Percentiles rank a stretch among this genome's conserved stretches.
These are phyloP conservation scores for Tenthredo livida DNA, from an alignment of 2,888 invertebrate species.

Conservation along the genomic window DNA sequence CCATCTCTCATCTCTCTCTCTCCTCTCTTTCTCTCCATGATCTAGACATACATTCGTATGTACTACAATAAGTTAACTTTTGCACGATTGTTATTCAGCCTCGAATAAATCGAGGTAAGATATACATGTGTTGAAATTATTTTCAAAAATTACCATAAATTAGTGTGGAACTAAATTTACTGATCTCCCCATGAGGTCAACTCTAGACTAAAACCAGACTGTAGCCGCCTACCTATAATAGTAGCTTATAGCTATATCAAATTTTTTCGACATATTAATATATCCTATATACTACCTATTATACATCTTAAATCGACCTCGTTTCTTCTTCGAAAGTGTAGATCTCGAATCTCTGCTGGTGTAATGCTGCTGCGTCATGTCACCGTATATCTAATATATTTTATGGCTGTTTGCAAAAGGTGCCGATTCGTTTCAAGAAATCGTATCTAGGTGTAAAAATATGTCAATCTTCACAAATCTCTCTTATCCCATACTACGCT, in stretches of 20 bases:
- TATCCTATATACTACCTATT: neutral
- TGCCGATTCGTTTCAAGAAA: slow-evolving; percentile 6
- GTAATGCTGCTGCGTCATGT: neutral
- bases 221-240: neutral
- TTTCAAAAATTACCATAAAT: neutral
- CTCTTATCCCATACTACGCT: neutral
- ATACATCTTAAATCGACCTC: slow-evolving; percentile 23
- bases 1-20: neutral
- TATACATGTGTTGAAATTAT: neutral
- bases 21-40: neutral
- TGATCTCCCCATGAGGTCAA: neutral
- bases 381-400: neutral
- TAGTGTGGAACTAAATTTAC: neutral
- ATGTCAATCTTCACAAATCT: neutral
- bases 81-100: neutral
- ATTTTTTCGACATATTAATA: neutral
- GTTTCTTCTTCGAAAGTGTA: slow-evolving; percentile 34
- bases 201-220: neutral
- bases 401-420: neutral
- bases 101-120: neutral
- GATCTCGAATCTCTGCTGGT: slow-evolving; percentile 32
- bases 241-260: neutral
- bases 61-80: neutral
- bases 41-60: neutral
- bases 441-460: slow-evolving; percentile 8